Percentiles rank a stretch among this genome's conserved stretches.
These are phyloP conservation scores for Pollenia angustigena DNA, from an alignment of 2,888 invertebrate genomes.

Conservation along the genomic window DNA sequence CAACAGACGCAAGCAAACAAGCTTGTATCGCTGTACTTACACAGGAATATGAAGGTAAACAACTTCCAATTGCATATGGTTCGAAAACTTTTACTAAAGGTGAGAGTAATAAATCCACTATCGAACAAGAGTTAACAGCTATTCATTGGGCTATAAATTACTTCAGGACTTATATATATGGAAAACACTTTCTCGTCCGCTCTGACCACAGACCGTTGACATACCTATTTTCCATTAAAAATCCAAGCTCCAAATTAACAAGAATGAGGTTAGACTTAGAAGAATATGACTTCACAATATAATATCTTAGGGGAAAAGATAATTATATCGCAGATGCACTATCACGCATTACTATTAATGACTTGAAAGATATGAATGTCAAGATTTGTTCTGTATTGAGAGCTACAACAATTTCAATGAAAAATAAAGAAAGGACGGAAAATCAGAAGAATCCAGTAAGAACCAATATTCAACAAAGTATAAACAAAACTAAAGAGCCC, in stretches of 20 bases:
- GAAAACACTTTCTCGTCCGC: no score
- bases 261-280: conserved; percentile 75
- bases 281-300: conserved; percentile 74
- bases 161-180: no score
- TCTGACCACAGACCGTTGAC: conserved; percentile 75
- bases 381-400: no score
- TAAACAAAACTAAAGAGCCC: no score
- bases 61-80: conserved; percentile 68
- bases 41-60: conserved; percentile 44
- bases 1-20: conserved; percentile 36
- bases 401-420: no score
- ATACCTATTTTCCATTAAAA: conserved; percentile 75
- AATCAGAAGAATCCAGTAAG: no score
- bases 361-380: no score
- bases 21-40: conserved; percentile 70
- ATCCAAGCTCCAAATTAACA: conserved; percentile 75
- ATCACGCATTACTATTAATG: no score
- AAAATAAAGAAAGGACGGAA: no score
- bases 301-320: conserved; percentile 73
- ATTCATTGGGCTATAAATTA: conserved; percentile 73
- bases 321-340: conserved; percentile 50
- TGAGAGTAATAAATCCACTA: conserved; percentile 64
- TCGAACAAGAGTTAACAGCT: conserved; percentile 75
- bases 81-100: neutral
- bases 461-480: no score